Percentiles rank a stretch among this genome's conserved stretches.
phyloP scores from a whole-genome alignment of 2,888 invertebrate species.

The Phortica okadai region DNA sequence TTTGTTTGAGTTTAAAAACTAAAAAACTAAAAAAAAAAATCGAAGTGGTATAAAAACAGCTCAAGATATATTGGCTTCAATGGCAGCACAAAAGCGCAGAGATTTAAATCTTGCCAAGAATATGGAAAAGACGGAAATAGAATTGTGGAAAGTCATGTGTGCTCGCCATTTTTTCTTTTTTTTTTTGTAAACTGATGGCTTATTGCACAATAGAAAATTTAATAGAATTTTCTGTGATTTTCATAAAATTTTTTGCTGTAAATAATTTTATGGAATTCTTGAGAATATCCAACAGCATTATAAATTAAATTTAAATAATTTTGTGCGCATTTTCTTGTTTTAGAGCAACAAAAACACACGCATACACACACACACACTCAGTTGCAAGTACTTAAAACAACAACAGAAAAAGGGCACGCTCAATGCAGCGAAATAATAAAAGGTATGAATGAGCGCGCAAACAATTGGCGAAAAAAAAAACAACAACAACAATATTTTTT shows the following conservation, averaged over 20 bases:
- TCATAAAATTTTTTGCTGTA: too few relatives aligned
- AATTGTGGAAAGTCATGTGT: neutral
- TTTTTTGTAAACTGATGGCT: too few relatives aligned
- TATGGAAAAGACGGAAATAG: neutral
- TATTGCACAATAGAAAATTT: too few relatives aligned
- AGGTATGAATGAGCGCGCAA: neutral
- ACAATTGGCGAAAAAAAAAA: neutral
- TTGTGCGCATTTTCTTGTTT: neutral
- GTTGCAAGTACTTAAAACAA: slow-evolving; percentile 34
- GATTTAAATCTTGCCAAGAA: neutral
- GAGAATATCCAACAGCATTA: neutral
- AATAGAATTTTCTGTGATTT: too few relatives aligned
- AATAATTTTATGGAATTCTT: too few relatives aligned
- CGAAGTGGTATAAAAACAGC: neutral
- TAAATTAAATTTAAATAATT: neutral
- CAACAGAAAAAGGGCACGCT: neutral
- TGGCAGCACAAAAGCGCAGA: neutral
- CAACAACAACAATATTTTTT: neutral
- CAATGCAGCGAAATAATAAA: slow-evolving; percentile 4
- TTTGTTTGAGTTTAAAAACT: neutral
- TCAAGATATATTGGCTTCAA: neutral
- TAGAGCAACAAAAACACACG: neutral
- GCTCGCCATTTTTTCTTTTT: too few relatives aligned
- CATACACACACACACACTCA: slow-evolving; percentile 23
- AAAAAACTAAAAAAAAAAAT: neutral